phyloP scores from a whole-genome alignment of 2,797 vertebrate species.

The Acanthopagrus latus region DNA sequence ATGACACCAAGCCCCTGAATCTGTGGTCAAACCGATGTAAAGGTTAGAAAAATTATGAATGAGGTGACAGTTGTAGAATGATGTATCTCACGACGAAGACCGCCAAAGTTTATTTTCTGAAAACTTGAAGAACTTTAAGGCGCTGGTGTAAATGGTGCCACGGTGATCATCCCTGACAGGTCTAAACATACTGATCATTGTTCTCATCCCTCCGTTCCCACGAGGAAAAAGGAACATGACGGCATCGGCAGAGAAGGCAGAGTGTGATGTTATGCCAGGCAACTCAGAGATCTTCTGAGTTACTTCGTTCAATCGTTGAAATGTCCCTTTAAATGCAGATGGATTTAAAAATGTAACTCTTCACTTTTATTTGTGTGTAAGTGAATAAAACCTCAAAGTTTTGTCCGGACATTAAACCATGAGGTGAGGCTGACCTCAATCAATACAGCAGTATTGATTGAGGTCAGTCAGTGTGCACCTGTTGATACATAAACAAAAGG shows the following conservation, averaged over 20 bases:
- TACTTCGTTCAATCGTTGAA: slow-evolving; percentile 13
- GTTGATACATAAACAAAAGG: slow-evolving; percentile 62
- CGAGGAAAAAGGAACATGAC: slow-evolving; percentile 52
- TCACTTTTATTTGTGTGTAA: background rate
- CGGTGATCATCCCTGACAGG: slow-evolving; percentile 33
- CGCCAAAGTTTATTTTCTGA: background rate
- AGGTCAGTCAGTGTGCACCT: slow-evolving; percentile 47
- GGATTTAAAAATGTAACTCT: too few relatives aligned
- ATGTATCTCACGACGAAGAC: background rate
- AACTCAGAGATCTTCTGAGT: slow-evolving; percentile 33
- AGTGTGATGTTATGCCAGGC: slow-evolving; percentile 45
- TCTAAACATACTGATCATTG: slow-evolving; percentile 52
- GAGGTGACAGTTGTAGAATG: background rate
- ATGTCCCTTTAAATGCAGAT: background rate
- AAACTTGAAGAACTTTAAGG: background rate
- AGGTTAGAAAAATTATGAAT: background rate
- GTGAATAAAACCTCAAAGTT: background rate
- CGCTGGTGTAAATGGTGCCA: background rate
- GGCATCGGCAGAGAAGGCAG: slow-evolving; percentile 35
- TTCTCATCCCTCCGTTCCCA: slow-evolving; percentile 40
- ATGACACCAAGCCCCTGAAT: slow-evolving; percentile 46
- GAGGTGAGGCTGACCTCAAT: too few relatives aligned
- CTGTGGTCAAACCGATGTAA: slow-evolving; percentile 2
- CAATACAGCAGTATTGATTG: slow-evolving; percentile 2
- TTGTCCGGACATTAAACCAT: background rate